Base-by-base conservation (phyloP, 2,888 invertebrate species). In the Cerastis rubricosa region DNA sequence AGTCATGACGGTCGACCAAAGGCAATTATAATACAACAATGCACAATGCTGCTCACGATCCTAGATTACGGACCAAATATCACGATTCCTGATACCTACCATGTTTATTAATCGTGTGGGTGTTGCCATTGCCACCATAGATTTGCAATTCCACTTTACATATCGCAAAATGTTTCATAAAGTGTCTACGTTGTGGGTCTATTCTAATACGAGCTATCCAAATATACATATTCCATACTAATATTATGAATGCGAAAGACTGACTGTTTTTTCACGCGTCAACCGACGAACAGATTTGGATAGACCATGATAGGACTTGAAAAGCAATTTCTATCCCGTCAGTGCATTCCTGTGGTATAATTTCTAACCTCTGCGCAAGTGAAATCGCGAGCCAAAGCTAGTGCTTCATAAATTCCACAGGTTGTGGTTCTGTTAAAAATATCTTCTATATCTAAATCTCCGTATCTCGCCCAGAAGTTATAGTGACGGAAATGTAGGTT, bases 21-120 rank as follows among this genome's bases (percentile, higher is more conserved):
- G 22, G 29, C n/a, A 78, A 66, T 74, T 61, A 61, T 74, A 66
- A 49, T 57, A 29, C 40, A 80, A 78, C 57, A 49, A 65, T 45
- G 25, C 8, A 78, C 65, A 65, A 74, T 19, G 11, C 35, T 8
- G 51, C 51, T 78, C 81, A 51, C 81, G 76, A 81, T 75, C 6
- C 14, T 35, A 47, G 67, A 81, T 81, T 75, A 63, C 75, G 25
- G 43, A 67, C 43, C 22, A 81, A 81, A 79, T 79, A 79, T 81
- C 78, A 78, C 78, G 65, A 78, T n/a, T 25, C 43, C 43, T 8
- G 47, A 64, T 74, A 68, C 51, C 25, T 29, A 61, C 29, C 5
- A 81, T 76, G 69, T 82, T 82, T 69, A 77, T 82, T 80, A 61
- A 77, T 61, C 43, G 54, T 47, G 77, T 80, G 65, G 80, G 80